Conservation (phyloP, 2,888 invertebrate genomes). For the Nemurella pictetii region DNA sequence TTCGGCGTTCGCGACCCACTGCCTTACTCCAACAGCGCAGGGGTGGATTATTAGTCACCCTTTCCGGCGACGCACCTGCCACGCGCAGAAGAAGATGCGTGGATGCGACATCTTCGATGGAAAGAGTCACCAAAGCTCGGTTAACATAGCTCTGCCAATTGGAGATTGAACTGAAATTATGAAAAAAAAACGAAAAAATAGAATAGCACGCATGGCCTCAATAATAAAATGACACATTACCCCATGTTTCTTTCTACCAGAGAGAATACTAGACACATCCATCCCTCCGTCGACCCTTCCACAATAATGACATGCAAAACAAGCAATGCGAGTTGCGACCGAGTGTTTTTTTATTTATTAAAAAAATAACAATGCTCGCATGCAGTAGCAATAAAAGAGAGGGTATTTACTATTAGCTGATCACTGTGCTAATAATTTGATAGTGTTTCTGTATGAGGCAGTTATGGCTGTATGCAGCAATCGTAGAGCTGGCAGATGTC, state of each 20-base stretch:
- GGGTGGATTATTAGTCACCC: background rate
- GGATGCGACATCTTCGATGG: background rate
- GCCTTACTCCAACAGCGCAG: background rate
- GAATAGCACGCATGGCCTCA: too few relatives aligned
- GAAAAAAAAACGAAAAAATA: too few relatives aligned
- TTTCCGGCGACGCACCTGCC: background rate
- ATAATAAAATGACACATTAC: background rate
- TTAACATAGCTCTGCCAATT: too few relatives aligned
- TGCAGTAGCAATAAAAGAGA: background rate
- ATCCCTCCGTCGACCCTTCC: background rate
- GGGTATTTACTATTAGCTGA: conserved; percentile 14
- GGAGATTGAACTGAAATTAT: too few relatives aligned
- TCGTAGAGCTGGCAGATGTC: conserved; percentile 9
- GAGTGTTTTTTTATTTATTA: background rate
- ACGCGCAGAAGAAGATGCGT: background rate
- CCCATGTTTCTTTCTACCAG: background rate
- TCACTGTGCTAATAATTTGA: conserved; percentile 18
- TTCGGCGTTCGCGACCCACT: background rate
- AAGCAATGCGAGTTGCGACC: background rate
- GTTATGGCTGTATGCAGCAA: background rate
- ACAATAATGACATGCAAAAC: background rate
- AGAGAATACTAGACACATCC: too few relatives aligned
- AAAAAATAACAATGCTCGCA: conserved; percentile 2
- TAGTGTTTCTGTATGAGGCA: background rate
- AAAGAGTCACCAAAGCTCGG: too few relatives aligned